Conservation (phyloP, 2,113 vertebrate species). For the Columba livia region DNA sequence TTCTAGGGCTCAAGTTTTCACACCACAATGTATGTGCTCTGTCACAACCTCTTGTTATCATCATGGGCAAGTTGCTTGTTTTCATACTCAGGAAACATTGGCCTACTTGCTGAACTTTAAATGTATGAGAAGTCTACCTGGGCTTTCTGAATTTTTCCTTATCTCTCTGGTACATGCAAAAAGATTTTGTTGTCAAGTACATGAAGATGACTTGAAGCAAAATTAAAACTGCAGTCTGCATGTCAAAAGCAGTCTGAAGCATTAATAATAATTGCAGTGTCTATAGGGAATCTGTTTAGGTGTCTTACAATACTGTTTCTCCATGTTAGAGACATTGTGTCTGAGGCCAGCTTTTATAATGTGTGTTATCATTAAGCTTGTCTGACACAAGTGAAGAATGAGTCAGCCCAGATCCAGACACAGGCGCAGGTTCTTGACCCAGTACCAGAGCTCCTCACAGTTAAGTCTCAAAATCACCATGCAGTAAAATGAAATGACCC, state of each 20-base stretch:
- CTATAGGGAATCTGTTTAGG: neutral
- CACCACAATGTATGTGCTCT: neutral
- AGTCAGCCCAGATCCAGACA: neutral
- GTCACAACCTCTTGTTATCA: neutral
- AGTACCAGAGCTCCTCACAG: neutral
- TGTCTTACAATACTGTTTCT: neutral
- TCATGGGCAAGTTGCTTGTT: neutral
- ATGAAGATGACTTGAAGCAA: neutral
- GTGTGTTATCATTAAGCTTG: neutral
- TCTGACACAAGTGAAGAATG: neutral
- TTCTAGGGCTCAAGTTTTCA: neutral
- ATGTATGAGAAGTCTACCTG: neutral
- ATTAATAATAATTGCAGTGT: neutral
- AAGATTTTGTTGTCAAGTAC: neutral
- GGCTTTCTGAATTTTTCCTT: neutral
- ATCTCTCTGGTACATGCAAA: neutral
- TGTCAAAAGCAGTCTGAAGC: neutral
- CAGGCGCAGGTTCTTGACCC: rapidly evolving
- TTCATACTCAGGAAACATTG: neutral
- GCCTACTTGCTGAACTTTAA: neutral
- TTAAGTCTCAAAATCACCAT: neutral
- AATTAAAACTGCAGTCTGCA: neutral
- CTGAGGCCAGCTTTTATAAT: neutral
- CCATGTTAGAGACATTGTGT: neutral
- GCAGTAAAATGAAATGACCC: neutral